Percentiles rank a stretch among this genome's conserved stretches.
Evolutionary conservation across 2,888 invertebrate species (phyloP).

Genomic region (Chrysomela aeneicollis): DNA sequence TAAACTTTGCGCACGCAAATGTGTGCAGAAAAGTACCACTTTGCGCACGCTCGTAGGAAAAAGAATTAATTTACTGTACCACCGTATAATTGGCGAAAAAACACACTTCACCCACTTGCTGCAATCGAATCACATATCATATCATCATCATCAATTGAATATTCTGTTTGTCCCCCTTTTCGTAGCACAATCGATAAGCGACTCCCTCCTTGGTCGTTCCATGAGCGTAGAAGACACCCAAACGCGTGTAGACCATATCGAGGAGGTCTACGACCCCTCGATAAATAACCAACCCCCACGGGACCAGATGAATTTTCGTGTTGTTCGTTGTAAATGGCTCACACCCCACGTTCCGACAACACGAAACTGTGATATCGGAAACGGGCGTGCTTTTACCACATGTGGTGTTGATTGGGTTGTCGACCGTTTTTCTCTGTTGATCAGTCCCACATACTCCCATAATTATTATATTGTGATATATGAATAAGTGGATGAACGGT

Average conservation of each 20-base stretch:
- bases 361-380: slow-evolving; percentile 11
- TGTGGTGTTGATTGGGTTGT: background rate
- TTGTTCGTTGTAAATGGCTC: background rate
- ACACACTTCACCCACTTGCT: background rate
- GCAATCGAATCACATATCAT: background rate
- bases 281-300: slow-evolving; percentile 15
- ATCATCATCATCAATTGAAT: background rate
- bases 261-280: slow-evolving; percentile 7
- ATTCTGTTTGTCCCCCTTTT: background rate
- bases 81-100: too few relatives aligned
- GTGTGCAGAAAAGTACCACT: too few relatives aligned
- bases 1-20: too few relatives aligned
- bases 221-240: background rate
- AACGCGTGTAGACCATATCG: background rate
- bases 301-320: slow-evolving; percentile 10
- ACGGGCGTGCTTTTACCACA: slow-evolving; percentile 11
- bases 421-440: background rate
- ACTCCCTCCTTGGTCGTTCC: background rate
- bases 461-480: too few relatives aligned
- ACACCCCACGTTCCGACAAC: slow-evolving; percentile 5
- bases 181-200: background rate
- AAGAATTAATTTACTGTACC: too few relatives aligned
- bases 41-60: too few relatives aligned
- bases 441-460: too few relatives aligned
- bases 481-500: too few relatives aligned